A percentile compares a stretch with the other conserved stretches of the same genome.
Conservation (phyloP, 2,888 invertebrate species). For the Mimumesa dahlbomi region DNA sequence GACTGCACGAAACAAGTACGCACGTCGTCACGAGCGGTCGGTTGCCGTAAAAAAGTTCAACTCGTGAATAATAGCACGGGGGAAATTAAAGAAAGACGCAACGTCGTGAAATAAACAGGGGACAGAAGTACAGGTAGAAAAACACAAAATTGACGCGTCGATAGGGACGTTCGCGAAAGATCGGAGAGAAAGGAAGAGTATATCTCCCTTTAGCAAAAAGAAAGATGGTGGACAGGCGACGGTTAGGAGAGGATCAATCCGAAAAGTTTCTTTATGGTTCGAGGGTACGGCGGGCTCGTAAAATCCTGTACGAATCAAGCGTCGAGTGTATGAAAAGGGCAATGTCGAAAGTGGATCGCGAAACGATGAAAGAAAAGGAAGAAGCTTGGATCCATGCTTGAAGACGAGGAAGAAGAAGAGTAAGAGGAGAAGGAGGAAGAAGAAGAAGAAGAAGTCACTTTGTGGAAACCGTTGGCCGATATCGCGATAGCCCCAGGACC, state of each 20-base stretch:
- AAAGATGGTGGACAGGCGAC: constrained; percentile 15
- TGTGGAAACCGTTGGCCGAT: constrained; percentile 30
- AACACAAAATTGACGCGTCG: constrained; percentile 9
- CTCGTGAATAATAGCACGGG: constrained; percentile 24
- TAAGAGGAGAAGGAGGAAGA: neutral
- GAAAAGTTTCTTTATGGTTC: constrained; percentile 61
- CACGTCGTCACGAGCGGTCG: no score
- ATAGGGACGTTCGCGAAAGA: constrained; percentile 17
- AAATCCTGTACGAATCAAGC: constrained; percentile 56
- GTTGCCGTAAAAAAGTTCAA: neutral
- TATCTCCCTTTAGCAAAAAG: neutral
- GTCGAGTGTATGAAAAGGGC: constrained; percentile 42
- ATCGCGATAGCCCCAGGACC: constrained; percentile 19
- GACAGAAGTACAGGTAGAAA: neutral
- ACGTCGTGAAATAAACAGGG: constrained; percentile 10
- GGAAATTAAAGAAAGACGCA: constrained; percentile 33
- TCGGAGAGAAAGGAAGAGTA: constrained; percentile 1
- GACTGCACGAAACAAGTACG: no score
- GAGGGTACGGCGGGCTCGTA: constrained; percentile 53
- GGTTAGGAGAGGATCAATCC: constrained; percentile 41
- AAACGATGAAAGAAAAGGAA: constrained; percentile 24
- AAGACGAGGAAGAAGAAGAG: neutral
- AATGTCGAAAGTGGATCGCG: constrained; percentile 34
- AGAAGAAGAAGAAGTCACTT: constrained; percentile 35
- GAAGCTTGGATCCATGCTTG: neutral